phyloP scores from a whole-genome alignment of 2,113 vertebrate genomes.

The Nesoenas mayeri region DNA sequence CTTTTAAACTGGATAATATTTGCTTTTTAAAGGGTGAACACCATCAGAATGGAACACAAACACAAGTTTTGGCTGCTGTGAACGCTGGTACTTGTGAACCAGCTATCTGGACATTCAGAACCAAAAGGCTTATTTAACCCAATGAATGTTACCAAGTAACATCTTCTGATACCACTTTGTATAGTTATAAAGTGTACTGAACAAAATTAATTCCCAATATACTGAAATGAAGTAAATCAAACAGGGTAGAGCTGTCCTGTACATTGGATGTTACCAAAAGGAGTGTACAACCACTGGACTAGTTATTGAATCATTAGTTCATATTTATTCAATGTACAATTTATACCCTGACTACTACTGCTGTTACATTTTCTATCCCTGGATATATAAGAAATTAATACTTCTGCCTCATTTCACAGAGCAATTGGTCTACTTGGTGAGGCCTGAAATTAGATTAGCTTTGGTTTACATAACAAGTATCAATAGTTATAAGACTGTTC shows the following conservation, averaged over 20 bases:
- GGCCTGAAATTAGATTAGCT: constrained; percentile 37
- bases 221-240: neutral
- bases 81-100: neutral
- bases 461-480: neutral
- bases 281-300: too few species aligned
- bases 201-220: neutral
- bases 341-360: neutral
- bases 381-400: neutral
- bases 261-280: neutral
- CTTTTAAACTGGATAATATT: neutral
- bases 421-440: neutral
- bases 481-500: constrained; percentile 9
- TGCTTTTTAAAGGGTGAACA: neutral
- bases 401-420: neutral
- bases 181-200: neutral
- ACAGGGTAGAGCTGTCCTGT: neutral
- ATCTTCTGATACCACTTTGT: neutral
- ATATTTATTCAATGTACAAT: neutral
- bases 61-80: neutral
- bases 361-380: neutral
- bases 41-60: neutral
- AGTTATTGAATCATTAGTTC: too few species aligned
- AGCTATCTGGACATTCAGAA: neutral
- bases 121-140: neutral
- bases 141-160: neutral